Evolutionary conservation across 2,797 vertebrate species (phyloP).

Genomic region (Trachops cirrhosus): DNA sequence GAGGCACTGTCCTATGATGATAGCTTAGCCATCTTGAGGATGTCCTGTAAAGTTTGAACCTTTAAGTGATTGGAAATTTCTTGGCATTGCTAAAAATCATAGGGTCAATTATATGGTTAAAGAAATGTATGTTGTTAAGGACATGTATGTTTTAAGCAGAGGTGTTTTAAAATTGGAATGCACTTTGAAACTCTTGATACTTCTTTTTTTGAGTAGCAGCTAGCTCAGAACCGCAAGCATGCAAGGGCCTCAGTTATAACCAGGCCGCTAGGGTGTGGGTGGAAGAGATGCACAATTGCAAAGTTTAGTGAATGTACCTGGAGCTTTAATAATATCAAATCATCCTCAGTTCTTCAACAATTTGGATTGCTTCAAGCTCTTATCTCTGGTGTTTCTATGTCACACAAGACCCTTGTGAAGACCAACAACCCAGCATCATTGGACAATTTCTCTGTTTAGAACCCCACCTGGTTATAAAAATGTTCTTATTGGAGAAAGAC

Average conservation of each 20-base stretch:
- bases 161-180: background rate
- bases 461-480: constrained; percentile 30
- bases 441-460: constrained; percentile 26
- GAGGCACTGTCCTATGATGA: background rate
- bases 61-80: background rate
- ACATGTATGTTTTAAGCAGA: background rate
- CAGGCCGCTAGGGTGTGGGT: background rate
- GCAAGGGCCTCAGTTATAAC: background rate
- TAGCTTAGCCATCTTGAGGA: background rate
- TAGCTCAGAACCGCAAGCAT: background rate
- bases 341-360: background rate
- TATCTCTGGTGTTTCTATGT: background rate
- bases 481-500: constrained; percentile 35
- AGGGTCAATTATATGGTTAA: background rate
- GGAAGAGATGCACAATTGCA: background rate
- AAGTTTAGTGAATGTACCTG: background rate
- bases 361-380: constrained; percentile 2
- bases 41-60: background rate
- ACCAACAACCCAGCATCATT: background rate
- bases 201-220: background rate
- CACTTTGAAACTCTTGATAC: background rate
- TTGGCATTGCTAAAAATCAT: background rate
- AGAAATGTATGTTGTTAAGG: background rate
- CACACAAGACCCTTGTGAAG: background rate
- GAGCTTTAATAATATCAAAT: background rate